Evolutionary conservation across 2,113 vertebrate species (phyloP).

Genomic region (Platysternon megacephalum): DNA sequence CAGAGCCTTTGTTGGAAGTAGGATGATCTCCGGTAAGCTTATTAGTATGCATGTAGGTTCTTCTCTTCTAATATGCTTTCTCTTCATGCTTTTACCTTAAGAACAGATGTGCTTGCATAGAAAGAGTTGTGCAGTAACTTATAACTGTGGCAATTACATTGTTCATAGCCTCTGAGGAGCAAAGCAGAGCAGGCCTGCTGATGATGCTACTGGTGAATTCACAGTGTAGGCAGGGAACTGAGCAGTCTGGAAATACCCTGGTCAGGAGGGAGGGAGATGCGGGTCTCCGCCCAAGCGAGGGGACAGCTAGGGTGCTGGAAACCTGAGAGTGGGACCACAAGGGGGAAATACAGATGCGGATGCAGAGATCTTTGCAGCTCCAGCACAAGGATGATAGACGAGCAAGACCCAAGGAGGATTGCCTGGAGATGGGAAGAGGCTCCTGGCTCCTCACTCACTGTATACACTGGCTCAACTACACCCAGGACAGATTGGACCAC

Average conservation of each 20-base stretch:
- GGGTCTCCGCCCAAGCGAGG: not conserved
- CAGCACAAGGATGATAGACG: not conserved
- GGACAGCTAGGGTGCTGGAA: not conserved
- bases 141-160: not conserved
- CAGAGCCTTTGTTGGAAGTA: not conserved
- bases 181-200: not conserved
- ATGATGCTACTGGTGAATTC: not conserved
- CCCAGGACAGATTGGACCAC: not conserved
- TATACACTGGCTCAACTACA: not conserved
- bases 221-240: not conserved
- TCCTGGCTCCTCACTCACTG: no score
- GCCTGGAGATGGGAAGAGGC: not conserved
- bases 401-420: not conserved
- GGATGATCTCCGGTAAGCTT: no score
- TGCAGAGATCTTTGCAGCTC: not conserved
- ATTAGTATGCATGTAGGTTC: no score
- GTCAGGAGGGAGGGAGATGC: no score
- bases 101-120: not conserved
- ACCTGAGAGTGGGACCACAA: not conserved
- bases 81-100: not conserved
- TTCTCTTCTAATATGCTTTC: no score
- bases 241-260: not conserved
- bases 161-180: not conserved
- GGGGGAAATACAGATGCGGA: not conserved
- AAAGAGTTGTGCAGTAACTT: not conserved